A percentile compares a stretch with the other conserved stretches of the same genome.
These are phyloP conservation scores for Ophioderma brevispina DNA, from an alignment of 35 echinoderm and acorn worm genomes.

Conservation along the genomic window DNA sequence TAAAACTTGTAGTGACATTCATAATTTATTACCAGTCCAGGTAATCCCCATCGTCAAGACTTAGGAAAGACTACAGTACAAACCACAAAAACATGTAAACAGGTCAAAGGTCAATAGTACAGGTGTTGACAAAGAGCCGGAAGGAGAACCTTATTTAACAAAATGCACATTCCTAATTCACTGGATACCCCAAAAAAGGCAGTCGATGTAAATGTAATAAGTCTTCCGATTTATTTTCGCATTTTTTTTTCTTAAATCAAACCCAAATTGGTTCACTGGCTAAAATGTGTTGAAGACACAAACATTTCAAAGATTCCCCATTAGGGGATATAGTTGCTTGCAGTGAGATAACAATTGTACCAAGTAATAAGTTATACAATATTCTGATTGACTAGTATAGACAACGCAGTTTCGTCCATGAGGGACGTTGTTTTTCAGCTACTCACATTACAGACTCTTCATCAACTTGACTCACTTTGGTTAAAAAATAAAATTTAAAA, in stretches of 20 bases:
- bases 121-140: conserved; percentile 3
- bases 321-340: neutral
- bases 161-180: neutral
- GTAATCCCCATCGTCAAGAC: neutral
- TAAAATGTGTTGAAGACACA: neutral
- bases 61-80: conserved; percentile 13
- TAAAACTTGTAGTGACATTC: neutral
- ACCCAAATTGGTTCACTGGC: neutral
- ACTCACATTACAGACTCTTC: neutral
- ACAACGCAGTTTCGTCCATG: no score
- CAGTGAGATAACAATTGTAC: neutral
- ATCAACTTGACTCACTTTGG: neutral
- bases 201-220: neutral
- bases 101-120: conserved; percentile 13
- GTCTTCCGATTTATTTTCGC: neutral
- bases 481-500: neutral
- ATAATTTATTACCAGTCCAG: conserved; percentile 9
- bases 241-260: neutral
- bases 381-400: no score
- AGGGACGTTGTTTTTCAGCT: neutral
- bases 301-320: neutral
- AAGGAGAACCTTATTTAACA: conserved; percentile 2
- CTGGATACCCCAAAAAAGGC: neutral
- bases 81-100: conserved; percentile 14
- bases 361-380: no score